A percentile compares a stretch with the other conserved stretches of the same genome.
Conservation (phyloP, 2,888 invertebrate species). For the Oasisia sp. region DNA sequence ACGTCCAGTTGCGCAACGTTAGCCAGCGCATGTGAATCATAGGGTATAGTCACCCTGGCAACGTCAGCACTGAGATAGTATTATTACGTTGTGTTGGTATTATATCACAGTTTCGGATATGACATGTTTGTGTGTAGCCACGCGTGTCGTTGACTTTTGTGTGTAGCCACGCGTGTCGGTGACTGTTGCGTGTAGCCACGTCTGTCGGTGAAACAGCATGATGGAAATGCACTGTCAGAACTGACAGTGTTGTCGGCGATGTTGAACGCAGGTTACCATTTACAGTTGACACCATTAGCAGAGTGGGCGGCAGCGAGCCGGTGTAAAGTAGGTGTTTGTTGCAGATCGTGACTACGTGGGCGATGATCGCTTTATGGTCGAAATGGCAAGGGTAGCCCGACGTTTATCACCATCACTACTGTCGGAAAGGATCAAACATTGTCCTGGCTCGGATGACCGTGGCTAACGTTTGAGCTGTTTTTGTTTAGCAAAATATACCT, state of each 20-base stretch:
- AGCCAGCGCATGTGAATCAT: too few relatives aligned
- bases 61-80: too few relatives aligned
- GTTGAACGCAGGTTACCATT: not conserved
- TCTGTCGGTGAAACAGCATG: too few relatives aligned
- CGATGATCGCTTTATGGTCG: not conserved
- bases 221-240: not conserved
- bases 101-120: too few relatives aligned
- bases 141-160: not conserved
- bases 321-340: not conserved
- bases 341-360: not conserved
- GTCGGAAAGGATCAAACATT: not conserved
- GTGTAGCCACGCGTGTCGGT: not conserved
- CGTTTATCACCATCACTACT: not conserved
- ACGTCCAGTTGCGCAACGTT: too few relatives aligned
- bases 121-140: not conserved
- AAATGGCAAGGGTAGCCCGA: not conserved
- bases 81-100: too few relatives aligned
- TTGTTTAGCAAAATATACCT: not conserved
- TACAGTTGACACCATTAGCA: not conserved
- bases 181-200: not conserved
- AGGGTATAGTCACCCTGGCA: too few relatives aligned
- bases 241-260: not conserved
- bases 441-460: not conserved
- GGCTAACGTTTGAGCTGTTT: not conserved
- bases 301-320: not conserved